Percentiles rank a stretch among this genome's conserved stretches.
These are phyloP conservation scores for Kryphioiulus occultus DNA, from an alignment of 2,888 invertebrate genomes.

Conservation along the genomic window DNA sequence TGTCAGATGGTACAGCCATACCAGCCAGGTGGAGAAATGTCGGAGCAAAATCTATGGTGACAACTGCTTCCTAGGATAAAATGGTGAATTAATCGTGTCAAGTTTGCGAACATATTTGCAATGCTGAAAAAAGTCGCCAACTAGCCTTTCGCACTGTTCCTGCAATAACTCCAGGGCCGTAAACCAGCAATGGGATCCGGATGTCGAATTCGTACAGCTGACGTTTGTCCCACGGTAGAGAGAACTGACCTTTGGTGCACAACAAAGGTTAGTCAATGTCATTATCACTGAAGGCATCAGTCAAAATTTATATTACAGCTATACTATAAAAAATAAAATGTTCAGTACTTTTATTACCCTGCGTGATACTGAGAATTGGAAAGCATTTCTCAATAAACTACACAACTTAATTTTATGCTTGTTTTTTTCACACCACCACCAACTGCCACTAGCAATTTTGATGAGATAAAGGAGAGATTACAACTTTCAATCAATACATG, in stretches of 20 bases:
- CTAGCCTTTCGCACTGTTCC: constrained; percentile 57
- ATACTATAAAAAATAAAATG: neutral
- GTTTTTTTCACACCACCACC: too few relatives aligned
- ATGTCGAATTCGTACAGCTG: constrained; percentile 92
- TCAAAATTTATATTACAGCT: too few relatives aligned
- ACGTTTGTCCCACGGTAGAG: constrained; percentile 85
- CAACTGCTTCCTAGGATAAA: constrained; percentile 67
- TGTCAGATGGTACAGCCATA: constrained; percentile 64
- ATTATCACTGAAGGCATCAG: too few relatives aligned
- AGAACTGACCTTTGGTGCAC: constrained; percentile 77
- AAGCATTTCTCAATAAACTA: too few relatives aligned
- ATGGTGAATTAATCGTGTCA: neutral
- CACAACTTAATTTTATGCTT: too few relatives aligned
- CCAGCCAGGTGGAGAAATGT: constrained; percentile 80
- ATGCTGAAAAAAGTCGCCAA: neutral
- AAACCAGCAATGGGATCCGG: constrained; percentile 79
- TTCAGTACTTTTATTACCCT: neutral
- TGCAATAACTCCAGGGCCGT: constrained; percentile 73
- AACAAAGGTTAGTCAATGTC: neutral
- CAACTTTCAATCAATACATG: neutral
- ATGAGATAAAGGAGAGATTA: neutral
- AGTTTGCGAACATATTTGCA: neutral
- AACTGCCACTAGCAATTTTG: too few relatives aligned
- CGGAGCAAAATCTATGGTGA: constrained; percentile 83
- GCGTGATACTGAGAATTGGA: too few relatives aligned